Percentiles rank a stretch among this genome's conserved stretches.
Conservation (phyloP, 2,888 invertebrate genomes). For the Stenoptilia bipunctidactyla region DNA sequence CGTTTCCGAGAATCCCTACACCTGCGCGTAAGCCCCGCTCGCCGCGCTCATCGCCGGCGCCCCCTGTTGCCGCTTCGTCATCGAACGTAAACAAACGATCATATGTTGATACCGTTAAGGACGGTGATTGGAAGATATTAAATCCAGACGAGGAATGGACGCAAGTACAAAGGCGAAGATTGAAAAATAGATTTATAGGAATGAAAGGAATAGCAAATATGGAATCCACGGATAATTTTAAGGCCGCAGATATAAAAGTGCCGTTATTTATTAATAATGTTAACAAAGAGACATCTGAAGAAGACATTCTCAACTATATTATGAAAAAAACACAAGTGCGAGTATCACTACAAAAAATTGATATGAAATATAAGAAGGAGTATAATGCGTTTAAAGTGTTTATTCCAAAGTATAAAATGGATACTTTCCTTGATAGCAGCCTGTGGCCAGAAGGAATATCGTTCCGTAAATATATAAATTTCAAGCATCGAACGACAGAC, state of each 20-base stretch:
- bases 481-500: too few species aligned
- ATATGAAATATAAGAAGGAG: constrained; percentile 11
- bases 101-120: too few species aligned
- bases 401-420: constrained; percentile 14
- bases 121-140: constrained; percentile 6
- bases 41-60: too few species aligned
- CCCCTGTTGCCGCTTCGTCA: too few species aligned
- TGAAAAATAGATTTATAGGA: constrained; percentile 11
- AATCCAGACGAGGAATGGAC: constrained; percentile 6
- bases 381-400: constrained; percentile 14
- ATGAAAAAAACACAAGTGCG: constrained; percentile 6
- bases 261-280: constrained; percentile 16
- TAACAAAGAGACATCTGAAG: constrained; percentile 6
- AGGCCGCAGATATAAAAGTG: constrained; percentile 14
- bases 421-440: constrained; percentile 11
- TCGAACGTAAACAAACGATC: too few species aligned
- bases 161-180: constrained; percentile 9
- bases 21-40: too few species aligned
- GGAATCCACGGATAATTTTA: constrained; percentile 11
- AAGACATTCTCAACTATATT: constrained; percentile 14
- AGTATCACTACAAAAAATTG: constrained; percentile 11
- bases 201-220: constrained; percentile 6
- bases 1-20: too few species aligned
- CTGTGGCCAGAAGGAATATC: constrained; percentile 17
- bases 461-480: constrained; percentile 12